phyloP scores from a whole-genome alignment of 2,113 vertebrate genomes.

The Phylloscopus trochilus region DNA sequence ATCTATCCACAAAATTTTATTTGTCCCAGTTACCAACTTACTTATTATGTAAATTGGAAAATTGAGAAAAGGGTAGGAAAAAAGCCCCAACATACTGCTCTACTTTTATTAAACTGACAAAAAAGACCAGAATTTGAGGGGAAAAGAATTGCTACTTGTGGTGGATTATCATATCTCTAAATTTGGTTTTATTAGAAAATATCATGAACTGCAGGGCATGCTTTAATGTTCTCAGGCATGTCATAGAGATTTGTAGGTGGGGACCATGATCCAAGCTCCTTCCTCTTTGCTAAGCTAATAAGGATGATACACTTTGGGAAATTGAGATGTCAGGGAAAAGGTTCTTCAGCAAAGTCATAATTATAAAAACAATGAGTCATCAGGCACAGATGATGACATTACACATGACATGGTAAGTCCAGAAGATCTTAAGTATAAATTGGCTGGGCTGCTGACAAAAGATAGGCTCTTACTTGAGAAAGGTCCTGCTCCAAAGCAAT shows the following conservation, averaged over 20 bases:
- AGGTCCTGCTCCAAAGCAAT: neutral
- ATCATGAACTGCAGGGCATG: neutral
- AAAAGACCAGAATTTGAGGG: neutral
- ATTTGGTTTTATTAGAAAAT: neutral
- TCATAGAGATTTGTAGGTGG: neutral
- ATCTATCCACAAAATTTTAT: neutral
- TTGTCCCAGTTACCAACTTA: neutral
- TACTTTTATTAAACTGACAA: neutral
- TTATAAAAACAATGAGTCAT: constrained; percentile 24
- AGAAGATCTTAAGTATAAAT: neutral
- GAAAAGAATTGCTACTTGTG: neutral
- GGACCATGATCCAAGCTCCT: neutral
- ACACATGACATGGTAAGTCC: neutral
- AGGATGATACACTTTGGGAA: constrained; percentile 10
- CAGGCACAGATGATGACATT: neutral
- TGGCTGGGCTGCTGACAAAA: neutral
- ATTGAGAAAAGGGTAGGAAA: neutral
- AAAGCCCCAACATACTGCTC: neutral
- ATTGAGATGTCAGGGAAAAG: neutral
- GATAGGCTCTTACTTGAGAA: neutral
- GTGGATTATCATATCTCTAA: neutral
- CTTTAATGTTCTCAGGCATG: neutral
- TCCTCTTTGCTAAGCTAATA: constrained; percentile 17
- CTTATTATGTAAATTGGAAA: neutral
- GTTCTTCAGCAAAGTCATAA: constrained; percentile 12